Conservation (phyloP, 2,797 vertebrate genomes). For the Halcyon smyrnensis region DNA sequence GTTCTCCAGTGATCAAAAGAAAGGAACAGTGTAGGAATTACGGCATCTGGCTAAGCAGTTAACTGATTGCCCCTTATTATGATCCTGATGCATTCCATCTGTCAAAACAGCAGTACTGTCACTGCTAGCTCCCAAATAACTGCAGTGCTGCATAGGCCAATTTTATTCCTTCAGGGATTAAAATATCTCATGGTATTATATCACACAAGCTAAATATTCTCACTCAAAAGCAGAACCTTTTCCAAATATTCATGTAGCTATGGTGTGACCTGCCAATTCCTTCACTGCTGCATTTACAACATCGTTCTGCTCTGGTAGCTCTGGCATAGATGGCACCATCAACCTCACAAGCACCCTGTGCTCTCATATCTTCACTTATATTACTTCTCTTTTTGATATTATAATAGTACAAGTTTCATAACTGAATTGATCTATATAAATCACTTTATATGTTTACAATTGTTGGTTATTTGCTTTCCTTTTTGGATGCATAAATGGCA, state of each 20-base stretch:
- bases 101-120: neutral
- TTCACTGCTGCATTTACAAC: neutral
- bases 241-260: neutral
- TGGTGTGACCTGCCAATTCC: neutral
- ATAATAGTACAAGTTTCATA: neutral
- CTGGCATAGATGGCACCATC: neutral
- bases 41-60: neutral
- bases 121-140: neutral
- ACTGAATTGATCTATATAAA: neutral
- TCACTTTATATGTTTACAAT: neutral
- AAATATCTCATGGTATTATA: neutral
- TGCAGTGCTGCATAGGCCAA: neutral
- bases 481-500: neutral
- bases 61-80: neutral
- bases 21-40: neutral
- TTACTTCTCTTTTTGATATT: neutral
- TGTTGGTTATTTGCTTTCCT: neutral
- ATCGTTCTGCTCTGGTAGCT: neutral
- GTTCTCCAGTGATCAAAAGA: neutral
- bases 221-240: neutral
- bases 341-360: neutral
- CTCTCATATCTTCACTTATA: neutral
- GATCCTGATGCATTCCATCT: fast-evolving
- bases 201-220: neutral
- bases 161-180: neutral